Evolutionary conservation across 1,140 invertebrate species (phyloP).

Genomic region (Drosophila nikananu): DNA sequence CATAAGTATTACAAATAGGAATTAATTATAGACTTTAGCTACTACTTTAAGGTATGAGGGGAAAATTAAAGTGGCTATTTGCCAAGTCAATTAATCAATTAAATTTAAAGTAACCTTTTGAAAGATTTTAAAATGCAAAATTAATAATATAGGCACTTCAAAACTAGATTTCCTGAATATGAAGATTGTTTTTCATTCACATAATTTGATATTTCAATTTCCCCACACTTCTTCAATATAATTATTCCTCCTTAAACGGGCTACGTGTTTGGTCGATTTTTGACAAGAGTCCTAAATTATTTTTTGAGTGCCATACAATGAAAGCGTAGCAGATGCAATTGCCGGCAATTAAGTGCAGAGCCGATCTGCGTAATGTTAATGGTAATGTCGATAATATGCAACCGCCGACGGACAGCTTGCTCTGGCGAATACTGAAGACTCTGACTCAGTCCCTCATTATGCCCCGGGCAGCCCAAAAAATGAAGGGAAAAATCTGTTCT

Average conservation of each 20-base stretch:
- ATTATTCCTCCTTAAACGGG: neutral
- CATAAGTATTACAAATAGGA: neutral
- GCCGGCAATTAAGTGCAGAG: slow-evolving; percentile 37
- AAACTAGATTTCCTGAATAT: too few relatives aligned
- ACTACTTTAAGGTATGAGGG: neutral
- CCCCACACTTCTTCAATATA: neutral
- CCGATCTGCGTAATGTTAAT: slow-evolving; percentile 51
- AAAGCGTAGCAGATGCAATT: slow-evolving; percentile 50
- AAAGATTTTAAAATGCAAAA: too few relatives aligned
- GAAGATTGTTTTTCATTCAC: too few relatives aligned
- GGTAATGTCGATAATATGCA: slow-evolving; percentile 37
- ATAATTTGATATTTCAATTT: neutral
- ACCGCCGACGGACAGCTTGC: slow-evolving; percentile 6
- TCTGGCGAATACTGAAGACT: neutral
- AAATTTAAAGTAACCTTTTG: too few relatives aligned
- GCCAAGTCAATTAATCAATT: too few relatives aligned
- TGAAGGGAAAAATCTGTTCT: slow-evolving; percentile 55
- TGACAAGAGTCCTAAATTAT: neutral
- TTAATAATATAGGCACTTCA: too few relatives aligned
- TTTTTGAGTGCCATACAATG: slow-evolving; percentile 6
- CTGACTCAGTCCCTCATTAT: slow-evolving; percentile 10
- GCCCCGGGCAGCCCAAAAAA: slow-evolving; percentile 25
- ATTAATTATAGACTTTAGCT: neutral
- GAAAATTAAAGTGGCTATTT: neutral
- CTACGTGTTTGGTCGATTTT: slow-evolving; percentile 18